Evolutionary conservation across 2,888 invertebrate genomes (phyloP), one percentile per base, ranked within the genome.

Genomic region (Tholera decimalis): DNA sequence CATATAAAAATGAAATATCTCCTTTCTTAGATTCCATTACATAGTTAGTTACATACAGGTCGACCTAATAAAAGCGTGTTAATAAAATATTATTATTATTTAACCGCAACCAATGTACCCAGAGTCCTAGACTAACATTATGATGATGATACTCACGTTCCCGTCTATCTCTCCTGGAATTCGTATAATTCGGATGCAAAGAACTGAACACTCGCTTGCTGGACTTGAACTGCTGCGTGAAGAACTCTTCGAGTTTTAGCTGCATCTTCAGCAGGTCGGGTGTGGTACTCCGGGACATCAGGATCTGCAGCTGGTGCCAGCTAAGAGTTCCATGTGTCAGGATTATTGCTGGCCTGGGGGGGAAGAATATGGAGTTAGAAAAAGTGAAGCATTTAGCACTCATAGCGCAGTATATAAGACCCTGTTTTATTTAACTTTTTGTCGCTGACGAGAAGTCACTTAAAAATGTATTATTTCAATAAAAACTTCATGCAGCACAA

Each of bases 241-340:
- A 99, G 96, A 99, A 99, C 93, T 99, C 99, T 84, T 99, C 99
- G 37, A 99, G 96, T 88, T 99, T 99, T 77, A 98, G 97, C 89
- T 98, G 98, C 98, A 99, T 99, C 95, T 99, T 99, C 53, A 99
- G 96, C 67, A 99, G 96, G 95, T 99, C 99, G 0, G 99, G 98
- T 0, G 99, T 99, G 1, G 99, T 99, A 53, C 99, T 99, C 91
- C 99, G 98, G 6, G 98, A 98, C 89, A 99, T 99, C 96, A 99
- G 98, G 83, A 99, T 97, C 95, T 99, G 99, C 46, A 99, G 96
- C 90, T 96, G 99, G 89, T 99, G 98, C 99, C 99, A 99, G 72
- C 97, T 97, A 58, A 99, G 96, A 82, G 98, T 98, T 44, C 98
- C 98, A 89, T 99, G 98, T 88, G 99, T 97, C 84, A 99, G 98